A percentile compares a stretch with the other conserved stretches of the same genome.
These are phyloP conservation scores for Colletes collaris DNA, from an alignment of 2,888 invertebrate species.

Conservation along the genomic window DNA sequence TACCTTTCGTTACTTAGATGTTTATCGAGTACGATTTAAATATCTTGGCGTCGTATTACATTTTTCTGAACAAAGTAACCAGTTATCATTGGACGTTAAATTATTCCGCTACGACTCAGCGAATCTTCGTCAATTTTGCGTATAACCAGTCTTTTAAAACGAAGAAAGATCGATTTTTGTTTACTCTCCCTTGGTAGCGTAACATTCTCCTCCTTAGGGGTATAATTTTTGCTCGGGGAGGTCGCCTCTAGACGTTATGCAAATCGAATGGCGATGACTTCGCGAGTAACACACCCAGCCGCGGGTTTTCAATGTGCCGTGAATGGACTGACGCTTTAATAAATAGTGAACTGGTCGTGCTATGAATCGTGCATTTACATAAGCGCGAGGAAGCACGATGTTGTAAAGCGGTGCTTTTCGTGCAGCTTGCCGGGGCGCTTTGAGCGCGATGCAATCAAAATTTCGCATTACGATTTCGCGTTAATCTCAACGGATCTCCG, in stretches of 20 bases:
- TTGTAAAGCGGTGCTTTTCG: slow-evolving; percentile 25
- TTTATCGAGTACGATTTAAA: slow-evolving; percentile 24
- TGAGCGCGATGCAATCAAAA: slow-evolving; percentile 23
- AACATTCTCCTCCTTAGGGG: slow-evolving; percentile 2
- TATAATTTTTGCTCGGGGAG: slow-evolving; percentile 23
- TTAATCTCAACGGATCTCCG: slow-evolving; percentile 1
- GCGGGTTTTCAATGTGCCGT: slow-evolving; percentile 25
- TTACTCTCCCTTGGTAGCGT: slow-evolving; percentile 1
- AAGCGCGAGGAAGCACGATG: slow-evolving; percentile 6
- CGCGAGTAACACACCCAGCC: background rate
- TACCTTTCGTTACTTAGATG: slow-evolving; percentile 13
- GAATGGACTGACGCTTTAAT: slow-evolving; percentile 42
- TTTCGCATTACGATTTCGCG: slow-evolving; percentile 24
- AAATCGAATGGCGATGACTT: slow-evolving; percentile 40
- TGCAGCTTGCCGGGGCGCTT: background rate
- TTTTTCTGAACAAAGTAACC: slow-evolving; percentile 1
- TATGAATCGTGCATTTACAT: slow-evolving; percentile 40
- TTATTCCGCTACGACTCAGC: no score
- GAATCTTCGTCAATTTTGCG: no score
- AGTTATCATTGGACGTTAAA: background rate
- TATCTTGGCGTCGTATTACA: background rate
- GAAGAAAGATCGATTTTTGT: no score
- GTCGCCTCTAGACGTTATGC: slow-evolving; percentile 20
- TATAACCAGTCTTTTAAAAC: no score
- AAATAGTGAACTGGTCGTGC: slow-evolving; percentile 27